Conservation (phyloP, 2,113 vertebrate species). For the Tragelaphus scriptus region DNA sequence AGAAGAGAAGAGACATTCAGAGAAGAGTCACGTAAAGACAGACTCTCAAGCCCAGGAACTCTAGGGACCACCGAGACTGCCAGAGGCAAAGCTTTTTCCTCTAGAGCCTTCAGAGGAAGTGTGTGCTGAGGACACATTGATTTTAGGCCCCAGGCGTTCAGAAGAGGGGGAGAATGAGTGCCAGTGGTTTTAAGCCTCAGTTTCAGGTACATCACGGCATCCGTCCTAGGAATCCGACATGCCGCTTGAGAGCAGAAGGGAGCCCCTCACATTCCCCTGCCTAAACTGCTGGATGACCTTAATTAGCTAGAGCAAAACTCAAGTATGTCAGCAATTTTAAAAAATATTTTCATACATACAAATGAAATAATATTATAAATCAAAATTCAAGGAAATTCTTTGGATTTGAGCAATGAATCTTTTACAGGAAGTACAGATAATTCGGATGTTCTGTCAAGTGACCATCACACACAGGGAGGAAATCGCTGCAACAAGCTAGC, state of each 20-base stretch:
- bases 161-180: neutral
- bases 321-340: neutral
- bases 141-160: neutral
- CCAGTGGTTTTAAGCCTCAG: neutral
- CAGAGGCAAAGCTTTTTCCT: neutral
- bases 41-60: neutral
- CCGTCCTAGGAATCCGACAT: neutral
- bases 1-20: neutral
- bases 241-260: neutral
- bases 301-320: neutral
- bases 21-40: neutral
- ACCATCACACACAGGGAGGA: neutral
- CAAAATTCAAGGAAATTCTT: neutral
- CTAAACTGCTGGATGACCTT: neutral
- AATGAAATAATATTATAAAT: neutral
- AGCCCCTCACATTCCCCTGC: neutral
- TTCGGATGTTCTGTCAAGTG: neutral
- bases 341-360: neutral
- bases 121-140: neutral
- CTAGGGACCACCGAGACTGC: neutral
- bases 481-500: neutral
- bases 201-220: neutral
- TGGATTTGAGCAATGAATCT: neutral
- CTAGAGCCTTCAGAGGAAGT: neutral
- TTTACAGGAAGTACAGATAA: neutral